Base-by-base conservation (phyloP, 2,113 vertebrate species). In the Nycticebus coucang region DNA sequence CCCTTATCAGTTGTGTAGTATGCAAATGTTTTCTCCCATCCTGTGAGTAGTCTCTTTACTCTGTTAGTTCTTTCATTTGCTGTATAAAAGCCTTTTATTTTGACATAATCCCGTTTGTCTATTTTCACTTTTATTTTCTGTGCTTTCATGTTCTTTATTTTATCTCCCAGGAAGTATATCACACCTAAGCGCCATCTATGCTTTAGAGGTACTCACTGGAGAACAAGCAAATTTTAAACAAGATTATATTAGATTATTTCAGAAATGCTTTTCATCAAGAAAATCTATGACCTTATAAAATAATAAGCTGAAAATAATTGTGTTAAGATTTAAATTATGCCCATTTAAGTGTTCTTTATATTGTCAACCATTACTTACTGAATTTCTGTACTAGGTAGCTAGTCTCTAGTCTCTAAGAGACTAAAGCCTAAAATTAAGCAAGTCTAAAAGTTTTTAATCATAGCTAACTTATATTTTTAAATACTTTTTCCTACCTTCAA, bases 391-490 rank as follows among this genome's bases (percentile, higher is more conserved):
- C 18, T 55, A 19, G 9, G 17, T 19, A 30, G 41, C 22, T 37
- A 19, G 19, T 87, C 78, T 18, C 64, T 71, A 26, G 71, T 93
- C 60, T 71, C 41, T 90, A 68, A 91, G 64, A 93, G 2, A 68
- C 37, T 92, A 80, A 82, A 80, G 60, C 13, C 28, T 64, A 86
- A 95, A 92, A 89, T 86, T 50, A 50, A 92, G 14, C 41, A 35
- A 12, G 9, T 78, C 19, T 79, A 74, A 59, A 74, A 41, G n/a
- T 85, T 89, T 80, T 33, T 18, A 85, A 35, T 66, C 77, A 79
- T 55, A 72, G 26, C 69, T 10, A 62, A 60, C 15, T 68, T 30
- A 53, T 62, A 26, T 83, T 79, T 62, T 17, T 0, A 33, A 87
- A 60, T 71, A 37, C 17, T 69, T 72, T 72, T 95, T 84, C 19